phyloP scores from a whole-genome alignment of 2,888 invertebrate species.

The Eudemis profundana region DNA sequence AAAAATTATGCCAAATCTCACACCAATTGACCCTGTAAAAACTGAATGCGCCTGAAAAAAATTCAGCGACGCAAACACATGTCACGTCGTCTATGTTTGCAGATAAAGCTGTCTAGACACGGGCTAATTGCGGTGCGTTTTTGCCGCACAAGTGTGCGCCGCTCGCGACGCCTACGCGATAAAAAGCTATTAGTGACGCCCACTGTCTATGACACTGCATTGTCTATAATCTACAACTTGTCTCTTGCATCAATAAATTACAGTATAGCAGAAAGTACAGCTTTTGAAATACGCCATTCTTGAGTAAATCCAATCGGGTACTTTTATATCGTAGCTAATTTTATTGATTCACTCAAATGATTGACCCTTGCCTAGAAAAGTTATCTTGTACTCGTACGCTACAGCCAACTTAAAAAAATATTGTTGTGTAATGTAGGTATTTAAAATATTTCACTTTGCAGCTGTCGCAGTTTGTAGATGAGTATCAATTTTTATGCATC shows the following conservation, averaged over 20 bases:
- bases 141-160: constrained; percentile 49
- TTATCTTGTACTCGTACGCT: too few relatives aligned
- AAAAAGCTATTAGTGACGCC: constrained; percentile 36
- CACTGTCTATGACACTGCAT: constrained; percentile 35
- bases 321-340: too few relatives aligned
- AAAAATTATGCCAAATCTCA: constrained; percentile 10
- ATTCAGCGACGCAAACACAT: constrained; percentile 51
- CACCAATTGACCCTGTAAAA: constrained; percentile 1
- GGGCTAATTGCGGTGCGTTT: constrained; percentile 57
- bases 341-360: too few relatives aligned
- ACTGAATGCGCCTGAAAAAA: constrained; percentile 11
- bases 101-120: constrained; percentile 64
- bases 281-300: too few relatives aligned
- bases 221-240: constrained; percentile 21
- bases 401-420: too few relatives aligned
- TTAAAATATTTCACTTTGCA: not conserved
- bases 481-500: constrained; percentile 1
- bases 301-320: too few relatives aligned
- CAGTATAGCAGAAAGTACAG: constrained; percentile 5
- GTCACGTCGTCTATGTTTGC: constrained; percentile 45
- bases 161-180: constrained; percentile 50
- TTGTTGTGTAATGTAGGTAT: not conserved
- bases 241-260: constrained; percentile 37
- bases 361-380: too few relatives aligned
- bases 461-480: not conserved